Evolutionary conservation across 2,797 vertebrate species (phyloP), one percentile per base, ranked within the genome.

Genomic region (Peromyscus attwateri): DNA sequence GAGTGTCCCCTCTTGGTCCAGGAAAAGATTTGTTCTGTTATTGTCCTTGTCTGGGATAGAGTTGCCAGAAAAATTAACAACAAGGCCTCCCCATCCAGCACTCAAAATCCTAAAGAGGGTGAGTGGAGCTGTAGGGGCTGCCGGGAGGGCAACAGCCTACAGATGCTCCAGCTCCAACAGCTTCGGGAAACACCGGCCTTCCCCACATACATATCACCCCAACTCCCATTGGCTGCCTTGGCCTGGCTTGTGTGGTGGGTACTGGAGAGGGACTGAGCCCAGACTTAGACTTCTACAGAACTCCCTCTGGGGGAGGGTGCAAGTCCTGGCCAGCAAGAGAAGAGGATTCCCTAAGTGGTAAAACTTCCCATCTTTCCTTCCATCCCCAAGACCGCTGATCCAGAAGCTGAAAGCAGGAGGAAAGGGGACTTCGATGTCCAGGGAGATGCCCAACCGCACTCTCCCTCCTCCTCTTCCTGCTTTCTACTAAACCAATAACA

Each of bases 401-500:
- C 11, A 5, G 34, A 40, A 17, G 12, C 3, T 0, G 1, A 43
- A n/a, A 34, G 25, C 4, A 1, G 4, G 3, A 3, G 2, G 4
- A 3, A 29, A 10, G 1, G 34, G 62, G 16, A 14, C 9, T 12
- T 13, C 2, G 6, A 34, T 4, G 43, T 27, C 21, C 11, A 6
- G 4, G 29, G 52, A 8, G 46, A 68, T 21, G 8, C 73, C n/a
- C 43, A 25, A 29, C 14, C 1, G 1, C 55, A 19, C 83, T 82
- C 49, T 52, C 16, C 14, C 49, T 52, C 49, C 49, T 52, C 49
- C 46, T 46, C 10, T 2, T 43, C 52, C 34, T 34, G 76, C 62
- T 64, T 70, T 82, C 93, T 57, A 34, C 70, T 91, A 96, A 97
- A 96, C 91, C 95, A 89, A 73, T 91, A 91, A 93, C 89, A 73